These are phyloP conservation scores for Hybognathus amarus DNA, from an alignment of 2,797 vertebrate genomes.

Conservation along the genomic window DNA sequence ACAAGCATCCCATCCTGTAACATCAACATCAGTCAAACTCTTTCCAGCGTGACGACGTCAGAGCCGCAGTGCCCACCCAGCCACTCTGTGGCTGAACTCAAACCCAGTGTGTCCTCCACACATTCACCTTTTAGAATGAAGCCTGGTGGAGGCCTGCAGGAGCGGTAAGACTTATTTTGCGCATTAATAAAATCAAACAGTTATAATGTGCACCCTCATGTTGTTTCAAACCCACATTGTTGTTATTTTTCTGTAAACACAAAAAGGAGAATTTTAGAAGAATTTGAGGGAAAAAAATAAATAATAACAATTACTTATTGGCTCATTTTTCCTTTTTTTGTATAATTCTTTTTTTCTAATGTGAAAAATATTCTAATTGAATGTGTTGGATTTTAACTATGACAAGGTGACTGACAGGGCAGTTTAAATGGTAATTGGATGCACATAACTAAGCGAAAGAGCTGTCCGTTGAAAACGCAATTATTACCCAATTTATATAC, in stretches of 20 bases:
- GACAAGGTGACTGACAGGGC: too few species aligned
- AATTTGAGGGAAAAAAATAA: not conserved
- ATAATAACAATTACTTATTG: not conserved
- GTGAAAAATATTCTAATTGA: not conserved
- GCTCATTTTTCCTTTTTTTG: not conserved
- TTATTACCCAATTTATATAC: too few species aligned
- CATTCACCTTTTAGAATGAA: slow-evolving; percentile 98
- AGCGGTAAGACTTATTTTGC: slow-evolving; percentile 80
- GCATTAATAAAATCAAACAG: not conserved
- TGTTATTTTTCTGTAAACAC: not conserved
- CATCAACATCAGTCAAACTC: slow-evolving; percentile 56
- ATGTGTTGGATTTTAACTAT: too few species aligned
- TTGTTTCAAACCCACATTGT: not conserved
- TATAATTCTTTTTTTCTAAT: not conserved
- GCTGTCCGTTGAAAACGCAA: too few species aligned
- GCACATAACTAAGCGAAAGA: too few species aligned
- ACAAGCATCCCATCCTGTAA: slow-evolving; percentile 68
- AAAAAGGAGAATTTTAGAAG: not conserved
- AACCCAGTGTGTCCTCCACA: slow-evolving; percentile 75
- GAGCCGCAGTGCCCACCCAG: slow-evolving; percentile 35
- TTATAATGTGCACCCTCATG: not conserved
- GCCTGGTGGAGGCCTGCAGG: slow-evolving; percentile 91
- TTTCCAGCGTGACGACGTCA: slow-evolving; percentile 58
- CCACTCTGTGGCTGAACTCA: slow-evolving; percentile 79
- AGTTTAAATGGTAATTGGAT: too few species aligned